These are phyloP conservation scores for Amiota mariae DNA, from an alignment of 2,888 invertebrate genomes.

Conservation along the genomic window DNA sequence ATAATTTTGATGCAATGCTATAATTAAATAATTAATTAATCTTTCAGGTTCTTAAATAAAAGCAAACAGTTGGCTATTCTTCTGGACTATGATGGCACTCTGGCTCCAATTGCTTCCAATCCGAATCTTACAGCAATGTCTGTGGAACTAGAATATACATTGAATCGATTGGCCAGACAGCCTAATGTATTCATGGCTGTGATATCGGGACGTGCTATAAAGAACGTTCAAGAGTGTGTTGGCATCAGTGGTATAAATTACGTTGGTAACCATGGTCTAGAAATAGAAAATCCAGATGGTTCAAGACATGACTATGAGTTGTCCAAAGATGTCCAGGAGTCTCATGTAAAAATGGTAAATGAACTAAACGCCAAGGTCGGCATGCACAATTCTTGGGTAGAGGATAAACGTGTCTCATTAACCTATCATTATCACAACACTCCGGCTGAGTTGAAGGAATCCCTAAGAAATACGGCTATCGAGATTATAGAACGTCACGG, in stretches of 20 bases:
- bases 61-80: conserved; percentile 80
- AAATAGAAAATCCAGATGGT: conserved; percentile 83
- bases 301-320: conserved; percentile 82
- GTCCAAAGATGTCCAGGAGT: conserved; percentile 79
- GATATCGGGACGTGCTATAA: conserved; percentile 81
- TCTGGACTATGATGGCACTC: conserved; percentile 84
- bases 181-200: conserved; percentile 82
- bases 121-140: conserved; percentile 82
- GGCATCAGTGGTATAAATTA: conserved; percentile 77
- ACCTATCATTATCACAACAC: conserved; percentile 84
- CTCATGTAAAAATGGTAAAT: conserved; percentile 78
- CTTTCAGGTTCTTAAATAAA: conserved; percentile 74
- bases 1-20: too few relatives aligned
- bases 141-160: conserved; percentile 78
- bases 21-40: too few relatives aligned
- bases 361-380: conserved; percentile 78
- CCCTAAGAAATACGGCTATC: conserved; percentile 76
- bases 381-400: conserved; percentile 82
- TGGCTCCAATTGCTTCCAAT: conserved; percentile 82
- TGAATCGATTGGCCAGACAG: conserved; percentile 79
- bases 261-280: conserved; percentile 84
- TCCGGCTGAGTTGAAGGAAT: conserved; percentile 76
- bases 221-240: conserved; percentile 81
- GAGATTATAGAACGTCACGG: conserved; percentile 79
- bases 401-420: conserved; percentile 82